phyloP scores from a whole-genome alignment of 2,888 invertebrate genomes.

The Drosophila mettleri region DNA sequence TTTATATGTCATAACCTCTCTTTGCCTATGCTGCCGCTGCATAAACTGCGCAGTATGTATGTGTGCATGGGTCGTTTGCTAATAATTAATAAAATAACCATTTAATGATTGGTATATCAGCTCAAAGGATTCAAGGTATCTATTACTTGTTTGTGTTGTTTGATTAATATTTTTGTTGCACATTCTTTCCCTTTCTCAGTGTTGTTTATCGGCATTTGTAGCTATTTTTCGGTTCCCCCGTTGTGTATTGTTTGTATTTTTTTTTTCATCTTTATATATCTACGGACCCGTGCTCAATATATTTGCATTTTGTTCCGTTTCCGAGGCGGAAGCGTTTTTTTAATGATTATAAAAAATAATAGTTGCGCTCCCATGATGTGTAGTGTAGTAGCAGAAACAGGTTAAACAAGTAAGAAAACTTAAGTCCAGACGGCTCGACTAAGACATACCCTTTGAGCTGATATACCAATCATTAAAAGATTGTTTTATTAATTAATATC shows the following conservation, averaged over 20 bases:
- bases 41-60: too few species aligned
- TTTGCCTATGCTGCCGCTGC: too few species aligned
- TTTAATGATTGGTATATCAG: too few species aligned
- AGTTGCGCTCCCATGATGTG: slow-evolving; percentile 36
- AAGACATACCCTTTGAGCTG: too few species aligned
- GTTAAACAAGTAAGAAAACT: too few species aligned
- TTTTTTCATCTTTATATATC: slow-evolving; percentile 62
- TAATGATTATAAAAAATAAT: slow-evolving; percentile 64
- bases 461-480: too few species aligned
- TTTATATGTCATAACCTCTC: too few species aligned
- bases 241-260: slow-evolving; percentile 55
- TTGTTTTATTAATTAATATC: too few species aligned
- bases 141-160: slow-evolving; percentile 25
- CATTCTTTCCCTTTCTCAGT: slow-evolving; percentile 18
- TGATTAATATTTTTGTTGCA: slow-evolving; percentile 5
- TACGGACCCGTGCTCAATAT: slow-evolving; percentile 65
- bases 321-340: slow-evolving; percentile 60
- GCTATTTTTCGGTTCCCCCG: slow-evolving; percentile 25
- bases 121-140: too few species aligned
- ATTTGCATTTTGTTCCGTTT: slow-evolving; percentile 45
- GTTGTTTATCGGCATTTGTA: slow-evolving; percentile 13
- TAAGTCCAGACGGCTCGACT: too few species aligned
- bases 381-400: slow-evolving; percentile 25
- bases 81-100: too few species aligned
- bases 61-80: too few species aligned